Evolutionary conservation across 2,113 vertebrate genomes (phyloP), one percentile per base, ranked within the genome.

Genomic region (Scomber japonicus): DNA sequence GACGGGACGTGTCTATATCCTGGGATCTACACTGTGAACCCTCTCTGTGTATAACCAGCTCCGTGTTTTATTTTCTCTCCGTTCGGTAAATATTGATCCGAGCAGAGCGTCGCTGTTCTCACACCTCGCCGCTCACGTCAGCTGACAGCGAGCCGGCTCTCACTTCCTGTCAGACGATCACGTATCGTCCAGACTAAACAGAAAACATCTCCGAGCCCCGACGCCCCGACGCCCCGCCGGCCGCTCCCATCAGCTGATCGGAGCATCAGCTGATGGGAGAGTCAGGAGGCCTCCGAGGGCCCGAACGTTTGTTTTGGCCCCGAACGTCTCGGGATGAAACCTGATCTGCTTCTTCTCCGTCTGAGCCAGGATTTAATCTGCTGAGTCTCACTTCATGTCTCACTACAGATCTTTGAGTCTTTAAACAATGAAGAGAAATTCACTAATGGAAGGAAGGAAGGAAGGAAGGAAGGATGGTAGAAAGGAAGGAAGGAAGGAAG

Each of bases 121-220:
- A 27, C 24, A 27, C 24, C 24, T 27, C 24, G 24, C 24, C 24
- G 24, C 24, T 27, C 3, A 27, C 24, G 24, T 27, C 24, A 27
- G 24, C 86, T 8, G 31, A 35, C 87, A 4, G 78, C 2, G 68
- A 67, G 57, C 50, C 0, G 16, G 0, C 16, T 45, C 53, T 70
- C 5, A 74, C 80, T 81, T 88, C 77, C 85, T 76, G 70, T 82
- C 81, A 48, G 54, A 51, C 45, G 83, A 59, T 83, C 78, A 2
- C 0, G 0, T 82, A 2, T 79, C 71, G 3, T 74, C 74, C 83
- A 84, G 88, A 84, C 81, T 71, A 79, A 86, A 82, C 77, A 90
- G 7, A 79, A 69, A 72, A 40, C 66, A 21, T 15, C n/a, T 49
- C 5, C 17, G 21, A 0, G 30, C 27, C 46, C 64, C 27, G 21